Base-by-base conservation (phyloP, 2,888 invertebrate genomes). In the Noctua comes region DNA sequence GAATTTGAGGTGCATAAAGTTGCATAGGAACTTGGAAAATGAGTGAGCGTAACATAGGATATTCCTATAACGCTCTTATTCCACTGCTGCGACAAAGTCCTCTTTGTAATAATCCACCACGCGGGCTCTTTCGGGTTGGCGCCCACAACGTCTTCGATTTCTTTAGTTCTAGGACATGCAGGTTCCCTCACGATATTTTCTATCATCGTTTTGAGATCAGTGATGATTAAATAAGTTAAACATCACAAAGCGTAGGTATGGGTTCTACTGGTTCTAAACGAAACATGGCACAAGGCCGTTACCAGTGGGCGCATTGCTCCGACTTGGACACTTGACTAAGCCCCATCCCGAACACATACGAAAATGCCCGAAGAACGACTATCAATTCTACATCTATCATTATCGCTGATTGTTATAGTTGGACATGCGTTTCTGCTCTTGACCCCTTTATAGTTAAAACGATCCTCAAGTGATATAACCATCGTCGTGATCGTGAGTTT, bases 381-480 rank as follows among this genome's bases (percentile, higher is more conserved):
- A 46, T 46, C 24, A 36, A 54, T 71, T 64, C 36, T 62, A 43
- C 21, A 51, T 40, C 24, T 48, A 48, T 27, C 62, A 13, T 51
- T 71, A 21, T 46, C 82, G 73, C 16, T 66, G 65, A 73, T 64
- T 65, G 46, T 81, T 27, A 57, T 48, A 43, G 81, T 57, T 48
- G 40, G 57, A 66, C 40, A 66, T 65, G 73, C 82, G 57, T 81
- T 65, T 51, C 51, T 75, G 59, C 24, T 27, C 76, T 46, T 82
- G 76, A 75, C 82, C 43, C 24, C 65, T 46, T 66, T 18, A n/a
- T n/a, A 43, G 76, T 68, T 75, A 24, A 40, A 66, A 57, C 46
- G 46, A 46, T 79, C 16, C 68, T 76, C 36, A 40, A 80, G 46
- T 82, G 68, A 59, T 76, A 76, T 43, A 57, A 43, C 51, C 54